Evolutionary conservation across 2,797 vertebrate genomes (phyloP), one percentile per base, ranked within the genome.

Genomic region (Lindbergichthys nudifrons): DNA sequence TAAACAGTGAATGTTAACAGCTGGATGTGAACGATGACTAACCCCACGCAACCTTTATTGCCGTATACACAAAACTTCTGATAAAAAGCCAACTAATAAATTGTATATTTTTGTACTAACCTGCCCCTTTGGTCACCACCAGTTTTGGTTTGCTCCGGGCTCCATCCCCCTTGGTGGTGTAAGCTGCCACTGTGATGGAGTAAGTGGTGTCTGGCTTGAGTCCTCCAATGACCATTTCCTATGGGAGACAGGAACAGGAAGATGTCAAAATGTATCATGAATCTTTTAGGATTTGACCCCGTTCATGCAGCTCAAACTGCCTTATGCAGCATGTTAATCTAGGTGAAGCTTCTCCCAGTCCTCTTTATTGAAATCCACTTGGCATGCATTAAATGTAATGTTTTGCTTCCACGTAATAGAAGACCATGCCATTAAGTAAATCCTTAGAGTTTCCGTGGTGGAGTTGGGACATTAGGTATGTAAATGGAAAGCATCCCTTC

Each of bases 91-190:
- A 74, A 70, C 50, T 52, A 59, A 79, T 16, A 45, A 51, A 69
- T 45, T 0, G 69, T 70, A 54, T 32, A 56, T 73, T 67, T 15
- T 61, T 36, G 43, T 30, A 87, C 96, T 81, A 79, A 99, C 98
- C 98, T 96, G 97, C 96, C 86, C 96, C 97, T 91, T 97, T 98
- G 5, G 98, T 99, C 90, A 96, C 93, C 74, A 97, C 96, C 88
- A 97, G 94, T 79, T 97, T 99, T 3, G 97, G 96, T 88, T 97
- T 99, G 95, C 98, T 99, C 81, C 98, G 97, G 26, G 97, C 97
- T 5, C 98, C 98, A 41, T 99, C 98, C 62, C 98, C 98, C 89
- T 99, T 99, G 95, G 98, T 98, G 89, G 98, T 99, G 93, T 99
- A 99, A 4, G 98, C 98, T 10, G 98, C 98, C 76, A 99, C 98